Conservation (phyloP, 2,113 vertebrate species). For the Gila orcuttii region DNA sequence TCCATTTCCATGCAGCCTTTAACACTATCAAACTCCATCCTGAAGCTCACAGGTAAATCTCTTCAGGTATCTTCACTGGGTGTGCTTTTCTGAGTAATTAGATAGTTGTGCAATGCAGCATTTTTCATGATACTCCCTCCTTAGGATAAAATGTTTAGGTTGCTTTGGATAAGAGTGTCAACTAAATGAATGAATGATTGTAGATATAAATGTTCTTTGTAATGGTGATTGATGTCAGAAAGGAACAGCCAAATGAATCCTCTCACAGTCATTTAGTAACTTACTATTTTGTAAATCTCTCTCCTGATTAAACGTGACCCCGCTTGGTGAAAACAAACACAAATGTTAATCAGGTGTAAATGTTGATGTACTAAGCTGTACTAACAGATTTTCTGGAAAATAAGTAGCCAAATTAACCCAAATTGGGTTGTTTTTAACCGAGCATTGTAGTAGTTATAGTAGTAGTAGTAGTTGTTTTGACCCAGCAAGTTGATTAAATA, state of each 20-base stretch:
- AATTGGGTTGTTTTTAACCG: too few relatives aligned
- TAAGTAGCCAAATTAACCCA: too few relatives aligned
- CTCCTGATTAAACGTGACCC: background rate
- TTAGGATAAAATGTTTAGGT: background rate
- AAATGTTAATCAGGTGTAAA: background rate
- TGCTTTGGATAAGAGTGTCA: background rate
- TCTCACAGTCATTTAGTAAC: background rate
- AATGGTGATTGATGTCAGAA: too few relatives aligned
- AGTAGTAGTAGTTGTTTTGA: too few relatives aligned
- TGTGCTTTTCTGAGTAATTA: background rate
- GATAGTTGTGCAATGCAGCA: background rate
- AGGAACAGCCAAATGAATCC: background rate
- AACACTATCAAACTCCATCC: background rate
- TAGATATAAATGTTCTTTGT: too few relatives aligned
- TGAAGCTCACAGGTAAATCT: background rate
- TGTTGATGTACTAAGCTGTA: background rate
- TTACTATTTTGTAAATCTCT: background rate
- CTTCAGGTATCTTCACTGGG: background rate
- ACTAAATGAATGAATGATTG: background rate
- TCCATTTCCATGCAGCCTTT: background rate
- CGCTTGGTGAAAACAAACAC: background rate
- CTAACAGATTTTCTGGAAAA: background rate
- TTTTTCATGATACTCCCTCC: background rate
- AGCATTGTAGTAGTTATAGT: too few relatives aligned
- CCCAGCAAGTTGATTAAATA: too few relatives aligned